Conservation (phyloP, 1,140 invertebrate genomes). For the Drosophila rhopaloa region DNA sequence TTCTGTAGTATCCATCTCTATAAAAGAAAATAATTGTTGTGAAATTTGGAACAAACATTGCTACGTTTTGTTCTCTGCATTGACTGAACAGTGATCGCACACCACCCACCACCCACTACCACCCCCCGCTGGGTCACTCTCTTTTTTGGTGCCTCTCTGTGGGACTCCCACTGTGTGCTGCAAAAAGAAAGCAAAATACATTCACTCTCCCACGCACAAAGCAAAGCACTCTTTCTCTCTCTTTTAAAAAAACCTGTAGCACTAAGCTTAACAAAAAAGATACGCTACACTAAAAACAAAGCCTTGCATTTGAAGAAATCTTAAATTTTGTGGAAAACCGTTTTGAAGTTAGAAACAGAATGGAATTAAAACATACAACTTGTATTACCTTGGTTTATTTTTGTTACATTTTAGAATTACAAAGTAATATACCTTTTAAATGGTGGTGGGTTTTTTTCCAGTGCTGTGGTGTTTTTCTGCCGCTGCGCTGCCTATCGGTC, state of each 20-base stretch:
- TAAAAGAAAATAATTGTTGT: too few species aligned
- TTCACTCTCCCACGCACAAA: constrained; percentile 11
- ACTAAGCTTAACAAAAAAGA: background rate
- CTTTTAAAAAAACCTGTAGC: background rate
- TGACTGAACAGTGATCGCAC: background rate
- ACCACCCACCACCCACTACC: background rate
- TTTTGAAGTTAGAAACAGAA: too few species aligned
- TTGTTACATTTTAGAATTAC: too few species aligned
- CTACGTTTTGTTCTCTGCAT: background rate
- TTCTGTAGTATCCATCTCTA: too few species aligned
- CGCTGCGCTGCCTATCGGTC: background rate
- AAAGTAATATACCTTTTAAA: too few species aligned
- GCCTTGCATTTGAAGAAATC: too few species aligned
- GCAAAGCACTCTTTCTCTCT: background rate
- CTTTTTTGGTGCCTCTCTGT: background rate
- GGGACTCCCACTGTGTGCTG: background rate
- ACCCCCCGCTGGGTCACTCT: background rate
- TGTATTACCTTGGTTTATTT: too few species aligned
- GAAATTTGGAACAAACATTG: too few species aligned
- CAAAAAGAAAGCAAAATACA: constrained; percentile 35
- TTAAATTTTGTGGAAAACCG: too few species aligned
- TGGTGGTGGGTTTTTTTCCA: background rate
- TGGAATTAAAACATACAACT: too few species aligned
- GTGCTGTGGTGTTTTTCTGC: background rate
- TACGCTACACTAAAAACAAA: constrained; percentile 5